Percentiles rank a stretch among this genome's conserved stretches.
phyloP scores from a whole-genome alignment of 2,797 vertebrate genomes.

The Melanogrammus aeglefinus region DNA sequence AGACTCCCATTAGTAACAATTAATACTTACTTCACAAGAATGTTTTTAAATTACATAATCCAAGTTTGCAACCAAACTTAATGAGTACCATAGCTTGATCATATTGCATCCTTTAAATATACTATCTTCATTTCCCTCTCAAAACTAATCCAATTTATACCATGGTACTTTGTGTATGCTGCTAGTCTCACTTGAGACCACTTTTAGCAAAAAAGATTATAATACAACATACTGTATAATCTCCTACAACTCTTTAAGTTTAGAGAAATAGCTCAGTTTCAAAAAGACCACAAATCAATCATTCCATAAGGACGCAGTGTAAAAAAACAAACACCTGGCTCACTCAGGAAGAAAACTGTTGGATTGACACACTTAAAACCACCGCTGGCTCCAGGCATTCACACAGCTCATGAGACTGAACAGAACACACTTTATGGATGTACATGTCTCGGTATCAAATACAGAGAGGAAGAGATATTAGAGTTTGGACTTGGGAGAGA shows the following conservation, averaged over 20 bases:
- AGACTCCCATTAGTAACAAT: slow-evolving; percentile 87
- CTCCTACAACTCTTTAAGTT: slow-evolving; percentile 67
- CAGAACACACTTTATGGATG: slow-evolving; percentile 68
- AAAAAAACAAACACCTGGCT: slow-evolving; percentile 32
- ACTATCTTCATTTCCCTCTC: slow-evolving; percentile 71
- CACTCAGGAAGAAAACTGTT: slow-evolving; percentile 55
- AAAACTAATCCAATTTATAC: slow-evolving; percentile 75
- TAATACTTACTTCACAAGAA: slow-evolving; percentile 85
- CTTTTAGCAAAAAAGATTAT: slow-evolving; percentile 56
- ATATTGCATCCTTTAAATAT: slow-evolving; percentile 82
- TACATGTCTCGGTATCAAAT: slow-evolving; percentile 67
- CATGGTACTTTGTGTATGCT: slow-evolving; percentile 73
- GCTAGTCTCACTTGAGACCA: slow-evolving; percentile 64
- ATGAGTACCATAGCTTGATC: slow-evolving; percentile 76
- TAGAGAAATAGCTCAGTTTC: slow-evolving; percentile 71
- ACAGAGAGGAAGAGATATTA: slow-evolving; percentile 70
- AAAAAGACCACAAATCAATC: slow-evolving; percentile 67
- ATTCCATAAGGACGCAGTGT: slow-evolving; percentile 59
- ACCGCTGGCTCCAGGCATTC: slow-evolving; percentile 31
- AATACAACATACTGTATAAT: slow-evolving; percentile 75
- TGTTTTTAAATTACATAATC: slow-evolving; percentile 82
- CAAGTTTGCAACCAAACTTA: slow-evolving; percentile 77
- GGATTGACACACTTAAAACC: slow-evolving; percentile 52
- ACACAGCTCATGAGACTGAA: slow-evolving; percentile 52
- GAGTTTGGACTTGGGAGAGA: slow-evolving; percentile 58